These are phyloP conservation scores for Watersipora subatra DNA, from an alignment of 1,140 invertebrate genomes.

Conservation along the genomic window DNA sequence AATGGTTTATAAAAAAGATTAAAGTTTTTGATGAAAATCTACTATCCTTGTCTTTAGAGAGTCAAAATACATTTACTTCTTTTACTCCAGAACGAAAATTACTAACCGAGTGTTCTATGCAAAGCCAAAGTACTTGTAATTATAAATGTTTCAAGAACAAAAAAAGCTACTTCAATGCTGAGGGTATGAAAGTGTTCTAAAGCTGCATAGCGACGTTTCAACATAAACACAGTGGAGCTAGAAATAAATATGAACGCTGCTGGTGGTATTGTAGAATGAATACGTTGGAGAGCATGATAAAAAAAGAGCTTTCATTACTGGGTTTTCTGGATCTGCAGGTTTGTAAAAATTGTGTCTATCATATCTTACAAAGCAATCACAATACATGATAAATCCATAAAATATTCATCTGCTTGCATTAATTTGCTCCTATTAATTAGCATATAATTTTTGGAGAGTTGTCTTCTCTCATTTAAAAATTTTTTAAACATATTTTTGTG, in stretches of 20 bases:
- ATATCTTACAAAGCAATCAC: neutral
- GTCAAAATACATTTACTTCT: too few relatives aligned
- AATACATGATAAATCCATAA: neutral
- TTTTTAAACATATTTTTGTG: neutral
- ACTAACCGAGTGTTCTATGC: too few relatives aligned
- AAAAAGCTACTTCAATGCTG: neutral
- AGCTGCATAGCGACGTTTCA: too few relatives aligned
- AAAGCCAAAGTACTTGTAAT: too few relatives aligned
- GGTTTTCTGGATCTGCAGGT: conserved; percentile 72
- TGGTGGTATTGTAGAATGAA: conserved; percentile 57
- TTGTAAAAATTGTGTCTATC: neutral
- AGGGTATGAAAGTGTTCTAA: neutral
- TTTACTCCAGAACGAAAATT: too few relatives aligned
- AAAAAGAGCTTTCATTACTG: conserved; percentile 65
- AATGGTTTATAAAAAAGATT: too few relatives aligned
- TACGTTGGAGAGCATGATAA: conserved; percentile 71
- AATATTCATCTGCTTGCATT: neutral
- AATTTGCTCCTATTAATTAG: neutral
- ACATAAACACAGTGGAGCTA: too few relatives aligned
- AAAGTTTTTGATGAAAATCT: too few relatives aligned
- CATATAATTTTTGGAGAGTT: too few relatives aligned
- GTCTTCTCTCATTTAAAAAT: neutral
- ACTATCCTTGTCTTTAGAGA: too few relatives aligned
- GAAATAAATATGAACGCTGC: neutral
- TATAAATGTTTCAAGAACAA: too few relatives aligned